These are phyloP conservation scores for Margaritifera margaritifera DNA, from an alignment of 2,888 invertebrate species.

Conservation along the genomic window DNA sequence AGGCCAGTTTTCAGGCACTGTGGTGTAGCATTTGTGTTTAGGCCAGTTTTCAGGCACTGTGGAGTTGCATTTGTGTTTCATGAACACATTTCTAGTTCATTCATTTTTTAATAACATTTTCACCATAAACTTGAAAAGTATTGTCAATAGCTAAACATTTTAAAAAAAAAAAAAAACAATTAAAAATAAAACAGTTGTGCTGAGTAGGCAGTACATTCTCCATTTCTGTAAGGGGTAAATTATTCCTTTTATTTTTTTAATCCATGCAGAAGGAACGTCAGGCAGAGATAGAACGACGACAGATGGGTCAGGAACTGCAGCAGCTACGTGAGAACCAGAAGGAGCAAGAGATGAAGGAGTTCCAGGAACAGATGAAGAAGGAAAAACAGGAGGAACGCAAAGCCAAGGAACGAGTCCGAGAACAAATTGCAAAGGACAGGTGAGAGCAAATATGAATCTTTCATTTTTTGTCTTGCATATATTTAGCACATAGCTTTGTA, in stretches of 20 bases:
- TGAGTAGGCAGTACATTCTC: background rate
- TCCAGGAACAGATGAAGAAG: slow-evolving; percentile 82
- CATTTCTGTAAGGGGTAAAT: background rate
- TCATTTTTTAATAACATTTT: no score
- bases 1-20: no score
- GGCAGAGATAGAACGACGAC: slow-evolving; percentile 83
- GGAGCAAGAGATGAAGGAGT: slow-evolving; percentile 83
- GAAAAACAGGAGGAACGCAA: slow-evolving; percentile 84
- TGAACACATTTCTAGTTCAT: no score
- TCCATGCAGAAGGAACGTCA: slow-evolving; percentile 71
- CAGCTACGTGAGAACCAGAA: slow-evolving; percentile 83
- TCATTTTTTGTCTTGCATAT: no score
- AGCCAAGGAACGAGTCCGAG: slow-evolving; percentile 84
- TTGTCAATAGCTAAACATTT: no score
- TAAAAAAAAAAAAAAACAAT: background rate
- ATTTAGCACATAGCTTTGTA: no score
- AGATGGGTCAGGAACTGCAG: slow-evolving; percentile 81
- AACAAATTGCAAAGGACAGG: slow-evolving; percentile 90
- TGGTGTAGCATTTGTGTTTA: no score
- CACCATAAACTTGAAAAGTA: no score
- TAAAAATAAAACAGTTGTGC: background rate
- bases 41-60: no score
- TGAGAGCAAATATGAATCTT: slow-evolving; percentile 16
- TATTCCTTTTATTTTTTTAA: slow-evolving; percentile 6
- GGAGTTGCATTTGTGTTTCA: no score